phyloP scores from a whole-genome alignment of 2,888 invertebrate genomes.

The Mimumesa dahlbomi region DNA sequence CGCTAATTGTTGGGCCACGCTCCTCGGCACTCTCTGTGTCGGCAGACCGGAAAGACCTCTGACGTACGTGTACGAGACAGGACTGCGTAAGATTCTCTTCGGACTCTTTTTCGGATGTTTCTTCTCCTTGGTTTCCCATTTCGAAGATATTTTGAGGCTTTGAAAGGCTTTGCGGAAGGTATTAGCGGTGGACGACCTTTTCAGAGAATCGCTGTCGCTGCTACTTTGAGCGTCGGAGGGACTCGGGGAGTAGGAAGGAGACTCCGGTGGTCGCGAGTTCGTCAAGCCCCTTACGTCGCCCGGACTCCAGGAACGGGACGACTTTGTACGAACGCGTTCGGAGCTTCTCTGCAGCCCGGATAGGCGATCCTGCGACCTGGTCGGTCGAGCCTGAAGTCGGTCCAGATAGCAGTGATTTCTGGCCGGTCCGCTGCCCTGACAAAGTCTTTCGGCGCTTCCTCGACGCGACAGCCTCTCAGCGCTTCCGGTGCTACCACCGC shows the following conservation, averaged over 20 bases:
- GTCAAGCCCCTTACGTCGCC: slow-evolving; percentile 60
- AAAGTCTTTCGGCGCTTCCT: slow-evolving; percentile 69
- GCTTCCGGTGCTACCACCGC: slow-evolving; percentile 79
- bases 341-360: slow-evolving; percentile 58
- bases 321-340: slow-evolving; percentile 64
- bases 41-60: slow-evolving; percentile 91
- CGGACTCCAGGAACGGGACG: slow-evolving; percentile 74
- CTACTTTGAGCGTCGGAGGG: slow-evolving; percentile 80
- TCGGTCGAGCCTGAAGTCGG: slow-evolving; percentile 62
- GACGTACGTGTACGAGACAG: slow-evolving; percentile 90
- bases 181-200: slow-evolving; percentile 83
- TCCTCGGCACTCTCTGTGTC: slow-evolving; percentile 89
- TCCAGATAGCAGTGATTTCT: slow-evolving; percentile 66
- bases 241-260: slow-evolving; percentile 72
- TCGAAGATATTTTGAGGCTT: slow-evolving; percentile 84
- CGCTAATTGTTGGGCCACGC: slow-evolving; percentile 67
- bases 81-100: slow-evolving; percentile 89
- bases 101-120: slow-evolving; percentile 80
- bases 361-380: slow-evolving; percentile 69
- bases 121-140: slow-evolving; percentile 81
- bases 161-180: slow-evolving; percentile 88
- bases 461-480: slow-evolving; percentile 69
- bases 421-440: slow-evolving; percentile 59
- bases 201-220: slow-evolving; percentile 81
- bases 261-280: slow-evolving; percentile 61